Conservation (phyloP, 1,140 invertebrate species). For the Oreohelix idahoensis region DNA sequence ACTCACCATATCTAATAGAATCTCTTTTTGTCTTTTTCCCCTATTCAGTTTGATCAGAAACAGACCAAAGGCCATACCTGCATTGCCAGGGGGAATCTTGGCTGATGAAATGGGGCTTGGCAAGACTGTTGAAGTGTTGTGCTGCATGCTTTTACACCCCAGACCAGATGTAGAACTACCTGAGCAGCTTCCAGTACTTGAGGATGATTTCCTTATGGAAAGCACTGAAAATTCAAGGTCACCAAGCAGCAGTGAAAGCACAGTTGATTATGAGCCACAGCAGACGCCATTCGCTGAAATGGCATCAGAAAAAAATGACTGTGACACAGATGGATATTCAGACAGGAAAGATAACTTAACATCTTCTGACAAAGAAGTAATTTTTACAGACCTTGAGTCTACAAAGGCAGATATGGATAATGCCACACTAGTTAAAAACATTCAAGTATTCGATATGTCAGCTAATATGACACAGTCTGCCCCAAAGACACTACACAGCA, state of each 20-base stretch:
- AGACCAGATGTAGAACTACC: slow-evolving; percentile 62
- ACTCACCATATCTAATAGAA: neutral
- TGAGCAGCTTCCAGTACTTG: slow-evolving; percentile 53
- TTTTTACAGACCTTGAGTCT: neutral
- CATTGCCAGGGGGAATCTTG: slow-evolving; percentile 81
- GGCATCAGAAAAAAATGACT: neutral
- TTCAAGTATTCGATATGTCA: neutral
- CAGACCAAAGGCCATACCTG: slow-evolving; percentile 38
- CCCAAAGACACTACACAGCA: neutral
- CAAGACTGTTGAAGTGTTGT: slow-evolving; percentile 85
- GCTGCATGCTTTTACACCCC: slow-evolving; percentile 79
- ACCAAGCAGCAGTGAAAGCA: neutral
- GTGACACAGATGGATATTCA: neutral
- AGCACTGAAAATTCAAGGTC: neutral
- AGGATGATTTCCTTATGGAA: slow-evolving; percentile 35
- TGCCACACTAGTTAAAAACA: neutral
- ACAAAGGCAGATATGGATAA: neutral
- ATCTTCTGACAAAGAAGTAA: neutral
- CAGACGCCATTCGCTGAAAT: neutral
- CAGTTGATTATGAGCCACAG: neutral
- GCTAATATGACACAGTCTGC: neutral
- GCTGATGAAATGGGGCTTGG: slow-evolving; percentile 90
- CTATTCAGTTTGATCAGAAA: slow-evolving; percentile 53
- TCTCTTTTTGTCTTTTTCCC: slow-evolving; percentile 2
- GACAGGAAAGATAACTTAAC: neutral